Conservation (phyloP, 2,797 vertebrate genomes). For the Gephyroberyx darwinii region DNA sequence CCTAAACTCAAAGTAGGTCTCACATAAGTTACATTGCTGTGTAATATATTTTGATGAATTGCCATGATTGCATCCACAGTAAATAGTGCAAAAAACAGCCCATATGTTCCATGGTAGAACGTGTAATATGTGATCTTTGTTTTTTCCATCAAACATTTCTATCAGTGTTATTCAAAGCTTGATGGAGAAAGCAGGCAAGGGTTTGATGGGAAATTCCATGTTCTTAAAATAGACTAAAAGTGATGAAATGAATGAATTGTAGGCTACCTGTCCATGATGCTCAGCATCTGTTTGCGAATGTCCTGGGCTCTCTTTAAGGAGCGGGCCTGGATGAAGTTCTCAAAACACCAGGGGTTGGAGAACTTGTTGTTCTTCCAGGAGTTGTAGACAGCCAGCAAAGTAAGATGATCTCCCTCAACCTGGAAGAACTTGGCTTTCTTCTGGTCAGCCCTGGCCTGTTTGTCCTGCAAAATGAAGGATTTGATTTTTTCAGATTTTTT, state of each 20-base stretch:
- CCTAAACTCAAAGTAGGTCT: background rate
- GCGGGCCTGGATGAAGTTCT: conserved; percentile 94
- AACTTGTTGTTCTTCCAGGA: conserved; percentile 98
- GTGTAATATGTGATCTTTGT: background rate
- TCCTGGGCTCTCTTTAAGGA: conserved; percentile 91
- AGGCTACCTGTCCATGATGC: conserved; percentile 92
- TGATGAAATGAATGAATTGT: background rate
- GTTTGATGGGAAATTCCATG: background rate
- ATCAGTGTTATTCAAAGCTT: background rate
- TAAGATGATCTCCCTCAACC: conserved; percentile 93
- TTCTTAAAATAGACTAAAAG: background rate
- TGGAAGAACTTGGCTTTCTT: conserved; percentile 97
- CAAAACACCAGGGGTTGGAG: conserved; percentile 95
- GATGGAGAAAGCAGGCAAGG: background rate
- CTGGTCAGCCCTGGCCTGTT: conserved; percentile 93
- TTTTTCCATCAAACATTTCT: background rate
- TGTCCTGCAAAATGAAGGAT: conserved; percentile 81
- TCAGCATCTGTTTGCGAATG: conserved; percentile 96
- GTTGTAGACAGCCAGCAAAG: conserved; percentile 92
- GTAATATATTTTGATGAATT: background rate
- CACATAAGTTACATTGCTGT: background rate
- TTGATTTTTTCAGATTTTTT: background rate
- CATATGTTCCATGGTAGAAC: background rate
- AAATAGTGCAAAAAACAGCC: background rate
- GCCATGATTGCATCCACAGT: background rate